Base-by-base conservation (phyloP, 2,797 vertebrate species). In the Rhincodon typus region DNA sequence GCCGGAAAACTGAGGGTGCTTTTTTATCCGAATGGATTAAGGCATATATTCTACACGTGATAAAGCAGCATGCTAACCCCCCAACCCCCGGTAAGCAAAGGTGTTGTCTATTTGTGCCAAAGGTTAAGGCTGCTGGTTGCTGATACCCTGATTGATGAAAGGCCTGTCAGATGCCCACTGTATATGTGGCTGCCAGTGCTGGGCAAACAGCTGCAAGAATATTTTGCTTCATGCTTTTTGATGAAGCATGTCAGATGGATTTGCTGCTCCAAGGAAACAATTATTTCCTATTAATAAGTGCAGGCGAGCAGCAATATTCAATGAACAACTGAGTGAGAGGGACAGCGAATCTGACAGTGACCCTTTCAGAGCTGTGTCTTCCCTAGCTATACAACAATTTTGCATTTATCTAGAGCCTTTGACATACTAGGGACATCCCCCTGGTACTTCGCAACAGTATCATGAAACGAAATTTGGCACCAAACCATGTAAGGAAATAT, bases 211-310 rank as follows among this genome's bases (percentile, higher is more conserved):
- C 88, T 91, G 88, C 88, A 38, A n/a, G 53, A 19, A 91, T 91
- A 66, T 17, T 62, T 91, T 30, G 57, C 30, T 91, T n/a, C 88
- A 67, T 91, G 88, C 57, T 67, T 91, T 23, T 3, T 91, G 88
- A n/a, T 21, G 66, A 91, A 66, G 88, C 88, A 19, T 57, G 88
- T 91, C 34, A 38, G 88, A 91, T 66, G 57, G 25, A 66, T 7
- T 91, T 91, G n/a, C 88, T 91, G 53, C 57, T 66, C n/a, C 21
- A 30, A 91, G 88, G 38, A n/a, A 91, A 66, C 88, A 91, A 91
- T 91, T 91, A 34, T 6, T 66, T 19, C 88, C 88, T 91, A 91
- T 91, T 38, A 91, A 91, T 91, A 91, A 57, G 88, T 66, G 34
- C 1, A 66, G 57, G 30, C 88, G 21, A 66, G 57, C 57, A 3